These are phyloP conservation scores for Acanthurus tractus DNA, from an alignment of 2,797 vertebrate genomes.

Conservation along the genomic window DNA sequence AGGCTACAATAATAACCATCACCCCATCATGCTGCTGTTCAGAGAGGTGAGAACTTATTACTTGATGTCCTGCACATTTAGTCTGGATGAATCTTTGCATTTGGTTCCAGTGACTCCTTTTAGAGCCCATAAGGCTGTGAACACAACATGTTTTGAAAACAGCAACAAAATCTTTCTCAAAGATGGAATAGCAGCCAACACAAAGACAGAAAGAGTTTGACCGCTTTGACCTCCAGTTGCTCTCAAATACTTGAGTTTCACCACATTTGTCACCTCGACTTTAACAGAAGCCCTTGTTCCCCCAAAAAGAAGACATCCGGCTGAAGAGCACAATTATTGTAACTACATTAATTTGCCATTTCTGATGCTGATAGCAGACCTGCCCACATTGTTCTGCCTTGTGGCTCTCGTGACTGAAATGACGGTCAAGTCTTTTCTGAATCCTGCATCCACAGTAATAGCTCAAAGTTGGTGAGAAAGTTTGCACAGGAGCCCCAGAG, in stretches of 20 bases:
- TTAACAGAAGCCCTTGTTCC: conserved; percentile 18
- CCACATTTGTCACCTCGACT: not conserved
- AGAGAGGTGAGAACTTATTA: not conserved
- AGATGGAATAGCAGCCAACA: conserved; percentile 12
- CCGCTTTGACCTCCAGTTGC: conserved; percentile 1
- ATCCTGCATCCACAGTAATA: not conserved
- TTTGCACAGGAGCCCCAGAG: not conserved
- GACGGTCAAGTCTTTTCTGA: conserved; percentile 16
- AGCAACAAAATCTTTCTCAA: conserved; percentile 8
- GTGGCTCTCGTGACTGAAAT: not conserved
- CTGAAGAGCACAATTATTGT: conserved; percentile 12
- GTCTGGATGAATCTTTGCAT: not conserved
- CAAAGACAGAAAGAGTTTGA: conserved; percentile 7
- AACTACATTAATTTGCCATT: not conserved
- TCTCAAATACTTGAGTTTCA: not conserved
- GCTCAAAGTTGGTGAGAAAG: not conserved
- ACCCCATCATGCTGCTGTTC: not conserved
- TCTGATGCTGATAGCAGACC: not conserved
- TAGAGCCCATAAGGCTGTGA: not conserved
- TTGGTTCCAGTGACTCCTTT: not conserved
- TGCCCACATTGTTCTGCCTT: not conserved
- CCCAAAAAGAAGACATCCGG: not conserved
- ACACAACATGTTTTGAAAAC: conserved; percentile 15
- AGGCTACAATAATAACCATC: not conserved
- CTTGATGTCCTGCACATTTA: not conserved